Evolutionary conservation across 2,888 invertebrate species (phyloP), one percentile per base, ranked within the genome.

Genomic region (Agrotis clavis): DNA sequence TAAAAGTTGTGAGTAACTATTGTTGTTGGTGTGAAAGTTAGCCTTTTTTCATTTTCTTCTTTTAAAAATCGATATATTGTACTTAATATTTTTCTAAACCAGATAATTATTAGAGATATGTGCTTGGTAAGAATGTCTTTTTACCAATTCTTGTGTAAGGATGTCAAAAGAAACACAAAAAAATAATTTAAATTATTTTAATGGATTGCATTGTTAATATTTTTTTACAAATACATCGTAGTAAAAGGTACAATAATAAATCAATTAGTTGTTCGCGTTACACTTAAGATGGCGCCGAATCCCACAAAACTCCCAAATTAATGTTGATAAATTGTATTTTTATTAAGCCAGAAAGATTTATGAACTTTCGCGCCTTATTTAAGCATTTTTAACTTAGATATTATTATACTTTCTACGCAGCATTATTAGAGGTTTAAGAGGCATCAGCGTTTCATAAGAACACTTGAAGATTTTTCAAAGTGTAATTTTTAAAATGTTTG

Each of bases 281-380:
- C 74, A 70, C 66, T 78, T 72, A 81, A 74, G 68, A 83, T 48
- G 74, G 79, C 73, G 77, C 59, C 57, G 56, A 80, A 73, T 59
- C 64, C 72, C 63, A 68, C 62, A 76, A 76, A 74, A 48, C 77
- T 19, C 48, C 60, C 67, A 79, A 83, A 79, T 81, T 84, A 86
- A 83, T 81, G 74, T 76, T 70, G 77, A 86, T 72, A 81, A 83
- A 85, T 84, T 81, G 77, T 74, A 71, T 76, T 84, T 84, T 86
- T 81, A 85, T 61, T 74, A 80, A 73, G 61, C 79, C 70, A 71
- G 62, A 63, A 67, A 83, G 69, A 86, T 79, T 85, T 85, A 81
- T 81, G 75, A 75, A 77, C 61, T 79, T 76, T 64, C 69, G 67
- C 71, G 76, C 70, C 70, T 62, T 81, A 76, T 66, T 79, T 66